Evolutionary conservation across 2,797 vertebrate species (phyloP).

Genomic region (Acipenser ruthenus): DNA sequence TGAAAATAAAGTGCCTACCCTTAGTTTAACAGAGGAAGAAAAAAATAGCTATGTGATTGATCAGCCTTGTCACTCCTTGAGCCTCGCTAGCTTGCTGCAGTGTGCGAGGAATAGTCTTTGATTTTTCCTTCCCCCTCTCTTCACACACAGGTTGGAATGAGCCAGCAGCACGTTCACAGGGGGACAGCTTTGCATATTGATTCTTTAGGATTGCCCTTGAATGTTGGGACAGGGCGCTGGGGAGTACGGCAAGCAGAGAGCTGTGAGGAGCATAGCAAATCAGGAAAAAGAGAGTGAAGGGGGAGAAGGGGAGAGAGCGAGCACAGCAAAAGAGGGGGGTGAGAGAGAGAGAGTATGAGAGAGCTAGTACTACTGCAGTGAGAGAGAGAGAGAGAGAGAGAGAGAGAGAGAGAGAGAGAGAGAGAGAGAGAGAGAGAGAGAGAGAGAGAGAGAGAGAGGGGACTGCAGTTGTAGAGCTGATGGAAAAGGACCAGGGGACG

Average conservation of each 20-base stretch:
- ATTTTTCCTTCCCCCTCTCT: neutral
- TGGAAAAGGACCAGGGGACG: conserved; percentile 50
- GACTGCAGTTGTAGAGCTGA: conserved; percentile 63
- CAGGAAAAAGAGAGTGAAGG: conserved; percentile 36
- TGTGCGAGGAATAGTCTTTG: neutral
- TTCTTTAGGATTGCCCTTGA: conserved; percentile 46
- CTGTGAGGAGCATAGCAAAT: conserved; percentile 62
- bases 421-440: conserved; percentile 43
- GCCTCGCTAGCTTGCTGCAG: conserved; percentile 5
- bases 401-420: conserved; percentile 37
- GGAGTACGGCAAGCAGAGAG: conserved; percentile 51
- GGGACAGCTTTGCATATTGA: conserved; percentile 45
- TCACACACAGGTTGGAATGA: conserved; percentile 3
- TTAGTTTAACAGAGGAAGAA: too few species aligned
- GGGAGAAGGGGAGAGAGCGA: conserved; percentile 18
- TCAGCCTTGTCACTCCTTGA: neutral
- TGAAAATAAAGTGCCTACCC: too few species aligned
- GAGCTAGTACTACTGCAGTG: conserved; percentile 19
- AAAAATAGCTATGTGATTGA: too few species aligned
- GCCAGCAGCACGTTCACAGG: conserved; percentile 9
- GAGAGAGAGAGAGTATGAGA: conserved; percentile 7
- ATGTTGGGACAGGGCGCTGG: conserved; percentile 24
- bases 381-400: conserved; percentile 19
- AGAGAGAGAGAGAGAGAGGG: conserved; percentile 57
- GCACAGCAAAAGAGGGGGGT: neutral